Evolutionary conservation across 1,140 invertebrate genomes (phyloP).

Genomic region (Cyclargus thomasi): DNA sequence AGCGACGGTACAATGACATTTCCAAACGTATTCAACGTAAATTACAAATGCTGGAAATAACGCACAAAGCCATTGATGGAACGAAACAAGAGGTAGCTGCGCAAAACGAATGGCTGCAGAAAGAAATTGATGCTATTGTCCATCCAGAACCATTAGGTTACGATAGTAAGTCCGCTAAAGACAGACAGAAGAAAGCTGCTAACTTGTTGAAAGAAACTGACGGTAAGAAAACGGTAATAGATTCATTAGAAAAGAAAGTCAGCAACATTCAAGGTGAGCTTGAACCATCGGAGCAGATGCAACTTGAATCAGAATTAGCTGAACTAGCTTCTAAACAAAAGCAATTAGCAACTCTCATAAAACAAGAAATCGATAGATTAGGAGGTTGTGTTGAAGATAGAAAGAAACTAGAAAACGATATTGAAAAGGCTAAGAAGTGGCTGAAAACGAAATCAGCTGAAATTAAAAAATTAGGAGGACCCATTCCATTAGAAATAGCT

Average conservation of each 20-base stretch:
- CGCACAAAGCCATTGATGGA: conserved; percentile 86
- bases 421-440: conserved; percentile 87
- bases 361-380: conserved; percentile 83
- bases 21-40: conserved; percentile 89
- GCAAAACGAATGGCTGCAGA: conserved; percentile 86
- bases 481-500: conserved; percentile 82
- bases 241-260: conserved; percentile 88
- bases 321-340: conserved; percentile 82
- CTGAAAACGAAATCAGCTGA: conserved; percentile 85
- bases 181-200: conserved; percentile 82
- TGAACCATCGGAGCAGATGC: conserved; percentile 85
- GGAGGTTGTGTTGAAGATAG: conserved; percentile 80
- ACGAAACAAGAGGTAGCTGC: conserved; percentile 84
- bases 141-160: conserved; percentile 82
- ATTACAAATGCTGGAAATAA: conserved; percentile 85
- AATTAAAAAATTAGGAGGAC: conserved; percentile 83
- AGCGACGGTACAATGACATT: conserved; percentile 88
- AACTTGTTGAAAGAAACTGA: conserved; percentile 88
- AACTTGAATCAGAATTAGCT: conserved; percentile 80
- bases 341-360: conserved; percentile 81
- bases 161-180: conserved; percentile 84
- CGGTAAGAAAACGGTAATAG: conserved; percentile 86
- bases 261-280: conserved; percentile 89
- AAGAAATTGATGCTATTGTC: conserved; percentile 82
- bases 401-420: conserved; percentile 84